Evolutionary conservation across 2,797 vertebrate species (phyloP).

Genomic region (Sebastes hubbsi): DNA sequence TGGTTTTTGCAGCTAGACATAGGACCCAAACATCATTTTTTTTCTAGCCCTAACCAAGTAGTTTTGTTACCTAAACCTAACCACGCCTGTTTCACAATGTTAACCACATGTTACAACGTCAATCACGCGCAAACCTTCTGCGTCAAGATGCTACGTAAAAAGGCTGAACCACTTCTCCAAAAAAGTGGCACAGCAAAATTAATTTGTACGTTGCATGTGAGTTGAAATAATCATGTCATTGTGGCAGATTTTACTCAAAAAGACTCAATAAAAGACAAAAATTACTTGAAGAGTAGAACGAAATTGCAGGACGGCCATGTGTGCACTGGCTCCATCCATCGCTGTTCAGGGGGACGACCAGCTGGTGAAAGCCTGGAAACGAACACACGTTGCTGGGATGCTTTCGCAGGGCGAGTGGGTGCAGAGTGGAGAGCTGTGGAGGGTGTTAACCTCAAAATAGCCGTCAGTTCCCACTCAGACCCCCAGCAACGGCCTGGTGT

Average conservation of each 20-base stretch:
- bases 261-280: not conserved
- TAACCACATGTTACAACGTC: no score
- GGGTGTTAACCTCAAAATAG: constrained; percentile 48
- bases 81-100: no score
- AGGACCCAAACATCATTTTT: not conserved
- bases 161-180: not conserved
- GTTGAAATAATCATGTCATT: not conserved
- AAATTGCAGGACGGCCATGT: not conserved
- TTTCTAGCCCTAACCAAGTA: not conserved
- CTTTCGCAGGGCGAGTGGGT: not conserved
- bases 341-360: not conserved
- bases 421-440: not conserved
- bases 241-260: not conserved
- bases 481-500: constrained; percentile 59
- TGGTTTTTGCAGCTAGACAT: not conserved
- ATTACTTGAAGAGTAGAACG: not conserved
- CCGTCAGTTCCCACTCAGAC: constrained; percentile 8
- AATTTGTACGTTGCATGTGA: not conserved
- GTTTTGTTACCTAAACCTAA: no score
- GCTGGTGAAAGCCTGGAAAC: constrained; percentile 7
- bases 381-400: constrained; percentile 12
- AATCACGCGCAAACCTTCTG: no score
- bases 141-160: no score
- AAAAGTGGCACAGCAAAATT: not conserved
- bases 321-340: not conserved